phyloP scores from a whole-genome alignment of 2,888 invertebrate species.

The Calliphora vomitoria region DNA sequence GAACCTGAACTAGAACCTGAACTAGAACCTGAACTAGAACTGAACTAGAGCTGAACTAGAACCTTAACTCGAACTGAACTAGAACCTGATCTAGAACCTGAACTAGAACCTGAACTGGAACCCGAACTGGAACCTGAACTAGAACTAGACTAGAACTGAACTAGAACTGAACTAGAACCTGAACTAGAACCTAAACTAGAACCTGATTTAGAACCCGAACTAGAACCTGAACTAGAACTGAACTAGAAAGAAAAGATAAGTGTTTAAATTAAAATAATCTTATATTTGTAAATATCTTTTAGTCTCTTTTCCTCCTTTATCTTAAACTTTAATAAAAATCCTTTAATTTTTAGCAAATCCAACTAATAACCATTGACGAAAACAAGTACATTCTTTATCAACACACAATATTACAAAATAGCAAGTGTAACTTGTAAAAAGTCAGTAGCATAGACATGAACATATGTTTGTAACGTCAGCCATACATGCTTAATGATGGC shows the following conservation, averaged over 20 bases:
- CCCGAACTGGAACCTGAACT: too few species aligned
- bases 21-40: background rate
- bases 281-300: too few species aligned
- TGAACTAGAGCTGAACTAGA: slow-evolving; percentile 5
- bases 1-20: too few species aligned
- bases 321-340: too few species aligned
- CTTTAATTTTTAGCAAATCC: background rate
- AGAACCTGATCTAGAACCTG: background rate
- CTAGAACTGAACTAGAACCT: too few species aligned
- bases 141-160: too few species aligned
- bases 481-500: slow-evolving; percentile 30
- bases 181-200: too few species aligned
- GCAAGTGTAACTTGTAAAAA: background rate
- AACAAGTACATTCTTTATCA: background rate
- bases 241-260: too few species aligned
- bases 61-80: too few species aligned
- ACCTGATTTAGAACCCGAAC: background rate
- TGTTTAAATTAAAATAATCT: too few species aligned
- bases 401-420: background rate
- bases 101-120: too few species aligned
- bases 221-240: background rate
- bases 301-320: too few species aligned
- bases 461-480: background rate
- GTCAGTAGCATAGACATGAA: background rate
- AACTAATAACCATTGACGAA: background rate